These are phyloP conservation scores for Isotomurus palustris DNA, from an alignment of 2,888 invertebrate genomes.

Conservation along the genomic window DNA sequence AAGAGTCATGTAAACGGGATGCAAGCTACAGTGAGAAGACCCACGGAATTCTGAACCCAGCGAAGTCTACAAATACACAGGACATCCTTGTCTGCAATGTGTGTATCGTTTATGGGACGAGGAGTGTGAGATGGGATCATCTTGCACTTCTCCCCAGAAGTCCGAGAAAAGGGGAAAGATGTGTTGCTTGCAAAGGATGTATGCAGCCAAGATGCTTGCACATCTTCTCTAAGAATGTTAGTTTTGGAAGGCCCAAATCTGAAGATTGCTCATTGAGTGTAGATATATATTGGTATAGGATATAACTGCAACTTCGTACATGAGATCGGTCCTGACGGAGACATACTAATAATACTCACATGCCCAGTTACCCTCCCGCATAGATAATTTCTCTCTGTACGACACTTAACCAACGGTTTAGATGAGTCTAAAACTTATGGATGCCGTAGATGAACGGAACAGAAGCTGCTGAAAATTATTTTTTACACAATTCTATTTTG, in stretches of 20 bases:
- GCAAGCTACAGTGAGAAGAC: not conserved
- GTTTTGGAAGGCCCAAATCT: too few relatives aligned
- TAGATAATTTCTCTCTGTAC: not conserved
- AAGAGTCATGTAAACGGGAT: not conserved
- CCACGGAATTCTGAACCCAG: not conserved
- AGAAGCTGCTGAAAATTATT: conserved; percentile 6
- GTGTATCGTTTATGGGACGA: too few relatives aligned
- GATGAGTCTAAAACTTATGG: conserved; percentile 7
- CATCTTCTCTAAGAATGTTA: too few relatives aligned
- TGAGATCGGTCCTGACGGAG: too few relatives aligned
- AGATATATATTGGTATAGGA: too few relatives aligned
- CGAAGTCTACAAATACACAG: conserved; percentile 2
- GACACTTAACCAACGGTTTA: conserved; percentile 4
- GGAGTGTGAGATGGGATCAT: conserved; percentile 11
- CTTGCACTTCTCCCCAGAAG: conserved; percentile 16
- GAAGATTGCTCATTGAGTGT: too few relatives aligned
- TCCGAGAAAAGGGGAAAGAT: conserved; percentile 21
- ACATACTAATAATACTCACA: not conserved
- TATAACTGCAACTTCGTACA: too few relatives aligned
- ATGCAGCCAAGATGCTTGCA: conserved; percentile 5
- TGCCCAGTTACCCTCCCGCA: conserved; percentile 12
- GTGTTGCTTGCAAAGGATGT: not conserved
- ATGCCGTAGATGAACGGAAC: not conserved
- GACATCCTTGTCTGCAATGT: conserved; percentile 31
- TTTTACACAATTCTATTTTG: conserved; percentile 43